Percentiles rank a stretch among this genome's conserved stretches.
Evolutionary conservation across 2,113 vertebrate genomes (phyloP).

Genomic region (Forbesichthys papilliferus): DNA sequence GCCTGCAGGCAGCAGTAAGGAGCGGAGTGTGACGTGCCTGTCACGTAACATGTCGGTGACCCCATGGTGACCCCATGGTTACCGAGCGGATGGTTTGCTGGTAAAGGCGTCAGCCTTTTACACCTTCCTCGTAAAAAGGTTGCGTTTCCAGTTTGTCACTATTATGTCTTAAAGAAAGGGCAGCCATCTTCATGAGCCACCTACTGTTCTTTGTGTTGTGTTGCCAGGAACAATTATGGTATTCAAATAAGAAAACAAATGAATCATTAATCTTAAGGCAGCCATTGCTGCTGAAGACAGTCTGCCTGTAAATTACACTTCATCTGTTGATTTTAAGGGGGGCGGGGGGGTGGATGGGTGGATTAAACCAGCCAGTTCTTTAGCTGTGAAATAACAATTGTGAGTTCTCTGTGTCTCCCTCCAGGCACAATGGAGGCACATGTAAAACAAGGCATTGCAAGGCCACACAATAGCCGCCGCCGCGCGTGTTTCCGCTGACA

Average conservation of each 20-base stretch:
- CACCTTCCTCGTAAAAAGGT: too few relatives aligned
- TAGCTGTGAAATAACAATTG: slow-evolving; percentile 20
- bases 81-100: too few relatives aligned
- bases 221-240: background rate
- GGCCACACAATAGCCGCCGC: background rate
- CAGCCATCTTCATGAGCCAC: background rate
- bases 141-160: background rate
- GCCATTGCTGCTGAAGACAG: slow-evolving; percentile 29
- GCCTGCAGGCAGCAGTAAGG: too few relatives aligned
- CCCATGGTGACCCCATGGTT: too few relatives aligned
- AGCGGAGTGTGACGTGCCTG: too few relatives aligned
- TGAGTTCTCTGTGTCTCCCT: background rate
- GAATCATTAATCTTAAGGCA: background rate
- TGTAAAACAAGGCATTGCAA: slow-evolving; percentile 1
- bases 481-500: background rate
- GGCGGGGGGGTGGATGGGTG: too few relatives aligned
- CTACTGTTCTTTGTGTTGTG: background rate
- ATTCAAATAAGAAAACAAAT: slow-evolving; percentile 1
- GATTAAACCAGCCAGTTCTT: slow-evolving; percentile 1
- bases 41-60: too few relatives aligned
- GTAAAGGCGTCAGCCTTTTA: too few relatives aligned
- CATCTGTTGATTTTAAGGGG: slow-evolving; percentile 19
- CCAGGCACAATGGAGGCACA: background rate
- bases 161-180: background rate
- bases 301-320: slow-evolving; percentile 14